Evolutionary conservation across 2,888 invertebrate genomes (phyloP).

Genomic region (Ferrisia virgata): DNA sequence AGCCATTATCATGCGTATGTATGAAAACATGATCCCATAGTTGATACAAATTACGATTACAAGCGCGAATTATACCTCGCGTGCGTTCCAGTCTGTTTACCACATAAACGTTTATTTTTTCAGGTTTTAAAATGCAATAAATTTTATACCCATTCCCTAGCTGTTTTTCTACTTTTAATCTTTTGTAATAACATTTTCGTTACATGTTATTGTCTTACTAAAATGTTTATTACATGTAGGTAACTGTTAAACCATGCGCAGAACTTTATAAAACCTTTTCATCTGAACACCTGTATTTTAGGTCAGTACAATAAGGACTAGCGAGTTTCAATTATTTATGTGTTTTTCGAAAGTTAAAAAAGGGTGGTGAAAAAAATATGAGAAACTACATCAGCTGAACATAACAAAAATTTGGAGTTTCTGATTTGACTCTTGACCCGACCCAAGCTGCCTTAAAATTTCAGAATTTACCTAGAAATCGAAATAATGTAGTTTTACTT

Average conservation of each 20-base stretch:
- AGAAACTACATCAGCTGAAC: too few relatives aligned
- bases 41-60: constrained; percentile 15
- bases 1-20: background rate
- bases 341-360: too few relatives aligned
- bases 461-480: too few relatives aligned
- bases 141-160: background rate
- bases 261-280: background rate
- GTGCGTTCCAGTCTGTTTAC: constrained; percentile 32
- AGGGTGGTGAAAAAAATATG: too few relatives aligned
- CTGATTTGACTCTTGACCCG: too few relatives aligned
- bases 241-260: background rate
- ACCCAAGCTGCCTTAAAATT: too few relatives aligned
- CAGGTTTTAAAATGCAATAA: background rate
- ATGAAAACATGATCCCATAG: background rate
- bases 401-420: too few relatives aligned
- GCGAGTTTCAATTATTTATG: too few relatives aligned
- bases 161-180: background rate
- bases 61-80: background rate
- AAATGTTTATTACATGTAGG: background rate
- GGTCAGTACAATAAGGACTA: too few relatives aligned
- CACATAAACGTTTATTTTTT: constrained; percentile 37
- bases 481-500: too few relatives aligned
- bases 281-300: background rate
- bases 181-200: background rate
- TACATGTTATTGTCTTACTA: background rate